phyloP scores from a whole-genome alignment of 2,113 vertebrate genomes.

The Syrrhaptes paradoxus region DNA sequence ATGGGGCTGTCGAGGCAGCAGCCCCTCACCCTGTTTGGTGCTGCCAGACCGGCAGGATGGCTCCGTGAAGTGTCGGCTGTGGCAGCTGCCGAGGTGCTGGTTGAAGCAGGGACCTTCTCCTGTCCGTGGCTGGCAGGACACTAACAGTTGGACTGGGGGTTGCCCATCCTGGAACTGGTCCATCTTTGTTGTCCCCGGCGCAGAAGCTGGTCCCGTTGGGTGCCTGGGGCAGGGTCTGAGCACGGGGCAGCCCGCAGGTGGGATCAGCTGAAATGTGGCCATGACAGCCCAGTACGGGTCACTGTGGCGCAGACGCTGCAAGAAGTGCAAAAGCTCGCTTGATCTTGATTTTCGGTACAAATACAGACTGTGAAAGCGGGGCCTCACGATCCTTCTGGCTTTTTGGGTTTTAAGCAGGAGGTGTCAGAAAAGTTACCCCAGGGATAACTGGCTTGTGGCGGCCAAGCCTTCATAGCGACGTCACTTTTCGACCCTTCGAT shows the following conservation, averaged over 20 bases:
- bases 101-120: neutral
- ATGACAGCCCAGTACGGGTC: accelerated
- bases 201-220: neutral
- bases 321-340: no score
- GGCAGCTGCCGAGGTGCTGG: neutral
- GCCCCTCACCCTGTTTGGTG: neutral
- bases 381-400: no score
- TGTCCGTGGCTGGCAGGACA: accelerated
- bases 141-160: neutral
- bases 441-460: no score
- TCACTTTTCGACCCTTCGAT: no score
- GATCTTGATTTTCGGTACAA: no score
- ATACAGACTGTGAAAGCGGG: no score
- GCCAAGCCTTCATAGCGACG: no score
- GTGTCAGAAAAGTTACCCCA: no score
- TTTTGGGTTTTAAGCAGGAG: no score
- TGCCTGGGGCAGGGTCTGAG: neutral
- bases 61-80: accelerated
- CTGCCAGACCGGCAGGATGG: neutral
- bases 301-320: accelerated
- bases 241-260: neutral
- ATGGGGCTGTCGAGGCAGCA: neutral
- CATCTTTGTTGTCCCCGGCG: neutral
- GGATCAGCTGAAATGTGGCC: accelerated
- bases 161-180: neutral